Percentiles rank a stretch among this genome's conserved stretches.
phyloP scores from a whole-genome alignment of 2,113 vertebrate species.

The Corvus moneduloides region DNA sequence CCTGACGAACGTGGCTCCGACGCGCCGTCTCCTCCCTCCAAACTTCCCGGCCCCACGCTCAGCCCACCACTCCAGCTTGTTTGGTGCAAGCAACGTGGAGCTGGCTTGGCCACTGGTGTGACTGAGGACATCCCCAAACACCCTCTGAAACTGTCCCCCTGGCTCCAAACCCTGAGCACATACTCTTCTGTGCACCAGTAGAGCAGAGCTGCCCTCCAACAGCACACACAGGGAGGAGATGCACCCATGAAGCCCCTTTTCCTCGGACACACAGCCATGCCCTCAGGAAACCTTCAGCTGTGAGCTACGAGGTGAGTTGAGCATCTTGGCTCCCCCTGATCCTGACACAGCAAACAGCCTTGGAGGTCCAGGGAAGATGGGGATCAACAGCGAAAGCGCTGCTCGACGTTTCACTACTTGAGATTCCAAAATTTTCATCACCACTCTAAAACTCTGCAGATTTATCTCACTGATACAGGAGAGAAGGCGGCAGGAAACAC shows the following conservation, averaged over 20 bases:
- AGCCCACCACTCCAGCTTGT: conserved; percentile 4
- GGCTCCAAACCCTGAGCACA: not conserved
- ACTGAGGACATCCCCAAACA: not conserved
- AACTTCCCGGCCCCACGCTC: conserved; percentile 29
- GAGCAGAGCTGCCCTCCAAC: not conserved
- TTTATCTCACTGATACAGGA: conserved; percentile 35
- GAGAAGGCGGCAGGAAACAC: conserved; percentile 21
- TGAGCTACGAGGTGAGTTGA: not conserved
- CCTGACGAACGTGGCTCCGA: conserved; percentile 14
- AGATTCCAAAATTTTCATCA: not conserved
- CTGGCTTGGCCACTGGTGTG: not conserved
- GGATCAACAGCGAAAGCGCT: not conserved
- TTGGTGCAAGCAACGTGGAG: not conserved
- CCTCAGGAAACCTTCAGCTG: not conserved
- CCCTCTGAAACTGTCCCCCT: not conserved
- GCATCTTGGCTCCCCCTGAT: not conserved
- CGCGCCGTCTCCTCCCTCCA: not conserved
- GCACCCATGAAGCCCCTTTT: not conserved
- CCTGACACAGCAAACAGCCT: not conserved
- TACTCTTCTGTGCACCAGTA: accelerated
- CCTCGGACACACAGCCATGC: not conserved
- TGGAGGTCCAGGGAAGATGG: accelerated
- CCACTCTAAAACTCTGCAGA: not conserved
- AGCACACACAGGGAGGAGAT: accelerated
- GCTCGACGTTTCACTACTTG: accelerated